Evolutionary conservation across 2,888 invertebrate genomes (phyloP).

Genomic region (Minunthozetes semirufus): DNA sequence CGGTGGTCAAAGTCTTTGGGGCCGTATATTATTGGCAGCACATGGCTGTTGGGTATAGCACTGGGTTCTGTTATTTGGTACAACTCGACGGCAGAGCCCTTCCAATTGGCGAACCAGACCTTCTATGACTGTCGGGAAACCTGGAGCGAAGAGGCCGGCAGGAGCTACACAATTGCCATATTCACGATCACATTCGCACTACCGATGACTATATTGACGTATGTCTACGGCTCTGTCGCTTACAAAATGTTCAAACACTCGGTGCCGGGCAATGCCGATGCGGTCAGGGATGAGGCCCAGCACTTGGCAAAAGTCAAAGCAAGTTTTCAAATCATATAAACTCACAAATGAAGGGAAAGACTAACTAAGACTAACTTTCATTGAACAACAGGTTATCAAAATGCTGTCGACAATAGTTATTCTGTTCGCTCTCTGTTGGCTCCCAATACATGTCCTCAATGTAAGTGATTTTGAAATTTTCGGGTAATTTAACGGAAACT

Average conservation of each 20-base stretch:
- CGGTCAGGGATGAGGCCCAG: conserved; percentile 49
- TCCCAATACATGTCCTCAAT: conserved; percentile 39
- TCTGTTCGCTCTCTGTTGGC: conserved; percentile 43
- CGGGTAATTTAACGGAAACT: not conserved
- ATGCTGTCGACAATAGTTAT: conserved; percentile 42
- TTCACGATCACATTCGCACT: conserved; percentile 47
- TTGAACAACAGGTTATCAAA: conserved; percentile 40
- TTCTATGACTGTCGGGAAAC: conserved; percentile 42
- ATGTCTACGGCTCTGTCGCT: conserved; percentile 50
- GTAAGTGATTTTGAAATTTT: not conserved
- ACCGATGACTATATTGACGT: conserved; percentile 49
- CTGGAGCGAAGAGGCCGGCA: conserved; percentile 33
- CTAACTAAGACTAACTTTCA: not conserved
- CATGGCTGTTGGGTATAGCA: conserved; percentile 49
- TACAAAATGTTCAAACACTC: conserved; percentile 49
- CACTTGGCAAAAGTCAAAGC: conserved; percentile 43
- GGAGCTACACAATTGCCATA: conserved; percentile 46
- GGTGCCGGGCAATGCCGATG: conserved; percentile 52
- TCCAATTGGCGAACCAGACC: conserved; percentile 41
- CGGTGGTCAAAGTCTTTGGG: conserved; percentile 49
- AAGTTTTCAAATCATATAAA: not conserved
- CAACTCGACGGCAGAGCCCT: conserved; percentile 46
- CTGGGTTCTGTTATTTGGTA: conserved; percentile 49
- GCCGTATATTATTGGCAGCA: conserved; percentile 48
- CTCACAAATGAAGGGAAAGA: not conserved